phyloP scores from a whole-genome alignment of 1,140 invertebrate genomes.

The Carcinoscorpius rotundicauda region DNA sequence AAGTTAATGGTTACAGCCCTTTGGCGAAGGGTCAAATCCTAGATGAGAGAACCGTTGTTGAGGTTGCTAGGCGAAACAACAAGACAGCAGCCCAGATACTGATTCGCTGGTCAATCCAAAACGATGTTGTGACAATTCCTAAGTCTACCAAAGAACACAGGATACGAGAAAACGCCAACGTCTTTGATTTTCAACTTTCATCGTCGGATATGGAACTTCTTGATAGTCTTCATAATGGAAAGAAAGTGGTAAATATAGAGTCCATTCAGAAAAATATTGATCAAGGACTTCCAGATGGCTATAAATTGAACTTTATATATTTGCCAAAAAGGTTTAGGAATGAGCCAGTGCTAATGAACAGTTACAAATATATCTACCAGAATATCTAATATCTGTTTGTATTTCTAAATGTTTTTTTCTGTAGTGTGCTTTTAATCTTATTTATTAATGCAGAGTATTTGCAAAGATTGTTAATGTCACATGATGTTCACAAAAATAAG shows the following conservation, averaged over 20 bases:
- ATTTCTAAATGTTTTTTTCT: too few relatives aligned
- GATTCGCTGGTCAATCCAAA: constrained; percentile 32
- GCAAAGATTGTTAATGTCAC: too few relatives aligned
- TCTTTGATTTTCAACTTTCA: constrained; percentile 29
- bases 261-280: constrained; percentile 31
- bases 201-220: constrained; percentile 26
- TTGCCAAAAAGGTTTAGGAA: too few relatives aligned
- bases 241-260: constrained; percentile 25
- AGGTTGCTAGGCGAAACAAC: constrained; percentile 23
- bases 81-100: constrained; percentile 32
- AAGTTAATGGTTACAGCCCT: constrained; percentile 35
- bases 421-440: too few relatives aligned
- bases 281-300: constrained; percentile 31
- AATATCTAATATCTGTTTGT: too few relatives aligned
- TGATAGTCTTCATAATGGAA: constrained; percentile 23
- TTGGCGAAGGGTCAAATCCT: constrained; percentile 33
- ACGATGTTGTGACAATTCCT: constrained; percentile 32
- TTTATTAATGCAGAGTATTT: too few relatives aligned
- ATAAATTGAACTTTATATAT: constrained; percentile 24
- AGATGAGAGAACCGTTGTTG: constrained; percentile 24
- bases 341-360: too few relatives aligned
- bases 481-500: too few relatives aligned
- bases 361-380: too few relatives aligned
- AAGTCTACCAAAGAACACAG: constrained; percentile 32
- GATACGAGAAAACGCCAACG: constrained; percentile 28